phyloP scores from a whole-genome alignment of 2,888 invertebrate genomes.

The Yponomeuta plumbellus region DNA sequence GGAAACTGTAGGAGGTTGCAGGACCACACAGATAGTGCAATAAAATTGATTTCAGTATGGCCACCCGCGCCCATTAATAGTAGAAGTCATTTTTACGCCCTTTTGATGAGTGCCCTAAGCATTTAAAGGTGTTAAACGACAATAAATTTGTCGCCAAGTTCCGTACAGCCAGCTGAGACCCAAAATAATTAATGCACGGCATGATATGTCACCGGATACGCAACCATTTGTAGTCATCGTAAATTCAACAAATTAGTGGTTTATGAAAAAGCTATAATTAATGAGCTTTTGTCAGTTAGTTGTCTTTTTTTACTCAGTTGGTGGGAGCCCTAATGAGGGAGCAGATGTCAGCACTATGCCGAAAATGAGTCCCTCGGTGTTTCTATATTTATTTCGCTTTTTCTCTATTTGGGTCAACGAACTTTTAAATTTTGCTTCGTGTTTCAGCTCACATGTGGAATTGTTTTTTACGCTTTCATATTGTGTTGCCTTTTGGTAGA shows the following conservation, averaged over 20 bases:
- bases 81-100: slow-evolving; percentile 50
- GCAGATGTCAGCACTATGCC: slow-evolving; percentile 56
- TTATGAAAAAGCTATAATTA: slow-evolving; percentile 72
- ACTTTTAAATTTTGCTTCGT: slow-evolving; percentile 7
- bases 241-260: slow-evolving; percentile 71
- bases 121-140: slow-evolving; percentile 60
- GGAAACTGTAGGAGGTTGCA: not conserved
- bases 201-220: slow-evolving; percentile 65
- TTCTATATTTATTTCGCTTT: slow-evolving; percentile 18
- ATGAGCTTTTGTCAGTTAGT: slow-evolving; percentile 49
- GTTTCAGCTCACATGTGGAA: not conserved
- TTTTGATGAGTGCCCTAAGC: slow-evolving; percentile 50
- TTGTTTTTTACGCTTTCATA: not conserved
- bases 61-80: slow-evolving; percentile 22
- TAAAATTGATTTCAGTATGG: not conserved
- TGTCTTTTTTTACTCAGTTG: slow-evolving; percentile 50
- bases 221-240: slow-evolving; percentile 61
- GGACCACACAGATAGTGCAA: slow-evolving; percentile 10
- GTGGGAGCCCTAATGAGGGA: slow-evolving; percentile 50
- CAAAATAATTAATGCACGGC: slow-evolving; percentile 23
- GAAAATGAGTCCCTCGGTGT: slow-evolving; percentile 35
- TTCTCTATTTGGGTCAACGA: slow-evolving; percentile 14
- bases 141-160: slow-evolving; percentile 60
- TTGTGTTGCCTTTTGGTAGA: not conserved
- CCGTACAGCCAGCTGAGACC: slow-evolving; percentile 27